Evolutionary conservation across 2,888 invertebrate species (phyloP).

Genomic region (Drosophila melanocephala): DNA sequence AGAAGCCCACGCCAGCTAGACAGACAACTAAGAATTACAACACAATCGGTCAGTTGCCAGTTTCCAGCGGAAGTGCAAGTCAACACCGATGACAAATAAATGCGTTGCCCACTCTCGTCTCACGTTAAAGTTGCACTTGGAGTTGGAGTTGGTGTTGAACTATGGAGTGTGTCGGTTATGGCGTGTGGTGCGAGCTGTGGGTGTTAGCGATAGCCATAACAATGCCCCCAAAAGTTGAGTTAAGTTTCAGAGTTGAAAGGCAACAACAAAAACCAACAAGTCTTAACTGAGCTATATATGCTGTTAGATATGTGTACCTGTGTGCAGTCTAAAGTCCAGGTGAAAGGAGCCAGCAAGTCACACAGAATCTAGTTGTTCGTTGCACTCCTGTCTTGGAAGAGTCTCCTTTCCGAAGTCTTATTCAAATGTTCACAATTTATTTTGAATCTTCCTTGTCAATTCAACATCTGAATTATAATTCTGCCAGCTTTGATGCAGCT

Average conservation of each 20-base stretch:
- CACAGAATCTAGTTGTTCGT: background rate
- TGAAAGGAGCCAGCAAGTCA: background rate
- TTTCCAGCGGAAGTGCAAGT: conserved; percentile 48
- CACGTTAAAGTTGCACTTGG: background rate
- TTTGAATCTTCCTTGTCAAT: background rate
- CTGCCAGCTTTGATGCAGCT: background rate
- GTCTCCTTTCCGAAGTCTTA: background rate
- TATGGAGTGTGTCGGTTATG: background rate
- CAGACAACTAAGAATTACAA: background rate
- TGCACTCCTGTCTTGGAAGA: background rate
- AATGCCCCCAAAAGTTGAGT: background rate
- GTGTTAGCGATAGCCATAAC: conserved; percentile 10
- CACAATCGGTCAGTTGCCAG: conserved; percentile 2
- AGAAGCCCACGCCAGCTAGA: conserved; percentile 23
- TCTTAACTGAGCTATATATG: background rate
- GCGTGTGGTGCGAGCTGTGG: conserved; percentile 12
- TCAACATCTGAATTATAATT: background rate
- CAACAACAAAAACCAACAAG: background rate
- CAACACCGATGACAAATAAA: conserved; percentile 25
- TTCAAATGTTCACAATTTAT: background rate
- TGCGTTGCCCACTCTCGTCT: conserved; percentile 30
- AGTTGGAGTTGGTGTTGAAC: background rate
- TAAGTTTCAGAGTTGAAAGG: background rate
- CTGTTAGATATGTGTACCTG: background rate
- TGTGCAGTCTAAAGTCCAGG: background rate